Evolutionary conservation across 2,797 vertebrate genomes (phyloP).

Genomic region (Hyperoplus lanceolatus): DNA sequence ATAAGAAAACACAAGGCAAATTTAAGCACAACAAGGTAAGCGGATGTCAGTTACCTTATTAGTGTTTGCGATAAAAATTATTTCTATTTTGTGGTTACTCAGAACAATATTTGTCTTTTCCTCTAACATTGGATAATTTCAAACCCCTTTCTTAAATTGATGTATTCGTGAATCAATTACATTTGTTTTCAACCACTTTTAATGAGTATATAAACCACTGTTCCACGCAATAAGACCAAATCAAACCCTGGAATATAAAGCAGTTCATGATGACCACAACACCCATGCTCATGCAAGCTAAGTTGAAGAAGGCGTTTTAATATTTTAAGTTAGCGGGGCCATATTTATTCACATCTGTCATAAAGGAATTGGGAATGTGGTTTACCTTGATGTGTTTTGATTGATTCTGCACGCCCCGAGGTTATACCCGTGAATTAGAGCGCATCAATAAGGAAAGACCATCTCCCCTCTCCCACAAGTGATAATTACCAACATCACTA

Average conservation of each 20-base stretch:
- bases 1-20: not conserved
- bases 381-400: conserved; percentile 84
- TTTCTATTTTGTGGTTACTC: not conserved
- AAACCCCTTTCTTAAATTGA: conserved; percentile 13
- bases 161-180: conserved; percentile 22
- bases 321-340: conserved; percentile 63
- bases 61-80: not conserved
- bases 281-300: conserved; percentile 38
- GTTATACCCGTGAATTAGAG: conserved; percentile 80
- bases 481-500: conserved; percentile 88
- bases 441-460: conserved; percentile 82
- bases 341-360: conserved; percentile 75
- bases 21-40: not conserved
- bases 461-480: conserved; percentile 86
- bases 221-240: conserved; percentile 50
- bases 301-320: conserved; percentile 58
- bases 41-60: not conserved
- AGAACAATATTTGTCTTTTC: conserved; percentile 22
- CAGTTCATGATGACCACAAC: conserved; percentile 24
- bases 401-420: conserved; percentile 80
- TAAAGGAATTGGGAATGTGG: conserved; percentile 77
- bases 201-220: conserved; percentile 24
- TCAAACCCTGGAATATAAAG: conserved; percentile 48
- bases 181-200: conserved; percentile 26
- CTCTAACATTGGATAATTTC: conserved; percentile 18